Conservation (phyloP, 2,888 invertebrate species). For the Heteromurus nitidus region DNA sequence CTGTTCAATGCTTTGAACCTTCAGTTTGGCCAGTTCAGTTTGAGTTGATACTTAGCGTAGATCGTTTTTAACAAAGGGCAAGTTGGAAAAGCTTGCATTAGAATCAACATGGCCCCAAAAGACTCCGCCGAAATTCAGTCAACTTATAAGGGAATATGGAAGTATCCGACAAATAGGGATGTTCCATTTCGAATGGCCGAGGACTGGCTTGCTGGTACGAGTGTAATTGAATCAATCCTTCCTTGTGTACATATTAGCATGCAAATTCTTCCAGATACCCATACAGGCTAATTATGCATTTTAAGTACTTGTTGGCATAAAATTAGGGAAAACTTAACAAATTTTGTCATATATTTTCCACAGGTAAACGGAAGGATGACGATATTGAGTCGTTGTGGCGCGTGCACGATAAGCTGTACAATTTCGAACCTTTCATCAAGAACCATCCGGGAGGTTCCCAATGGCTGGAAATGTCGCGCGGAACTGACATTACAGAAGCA, state of each 20-base stretch:
- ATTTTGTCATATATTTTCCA: background rate
- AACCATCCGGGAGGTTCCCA: slow-evolving; percentile 78
- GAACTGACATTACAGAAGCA: slow-evolving; percentile 85
- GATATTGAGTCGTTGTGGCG: slow-evolving; percentile 72
- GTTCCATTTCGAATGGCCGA: slow-evolving; percentile 77
- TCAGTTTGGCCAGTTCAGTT: background rate
- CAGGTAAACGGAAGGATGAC: slow-evolving; percentile 70
- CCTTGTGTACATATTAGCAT: background rate
- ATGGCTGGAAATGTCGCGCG: slow-evolving; percentile 76
- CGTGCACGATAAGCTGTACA: slow-evolving; percentile 76
- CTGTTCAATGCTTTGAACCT: background rate
- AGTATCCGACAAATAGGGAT: slow-evolving; percentile 78
- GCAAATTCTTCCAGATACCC: too few relatives aligned
- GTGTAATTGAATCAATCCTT: too few relatives aligned
- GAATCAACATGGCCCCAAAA: slow-evolving; percentile 23
- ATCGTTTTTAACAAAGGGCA: too few relatives aligned
- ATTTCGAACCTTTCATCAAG: slow-evolving; percentile 78
- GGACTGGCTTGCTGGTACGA: slow-evolving; percentile 79
- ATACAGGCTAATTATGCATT: too few relatives aligned
- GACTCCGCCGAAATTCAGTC: slow-evolving; percentile 23
- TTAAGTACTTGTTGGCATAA: background rate
- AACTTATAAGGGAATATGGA: slow-evolving; percentile 76
- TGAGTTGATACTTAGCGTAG: too few relatives aligned
- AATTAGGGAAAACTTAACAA: too few relatives aligned
- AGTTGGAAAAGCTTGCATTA: too few relatives aligned